Percentiles rank a stretch among this genome's conserved stretches.
phyloP scores from a whole-genome alignment of 2,888 invertebrate species.

The Thereva nobilitata region DNA sequence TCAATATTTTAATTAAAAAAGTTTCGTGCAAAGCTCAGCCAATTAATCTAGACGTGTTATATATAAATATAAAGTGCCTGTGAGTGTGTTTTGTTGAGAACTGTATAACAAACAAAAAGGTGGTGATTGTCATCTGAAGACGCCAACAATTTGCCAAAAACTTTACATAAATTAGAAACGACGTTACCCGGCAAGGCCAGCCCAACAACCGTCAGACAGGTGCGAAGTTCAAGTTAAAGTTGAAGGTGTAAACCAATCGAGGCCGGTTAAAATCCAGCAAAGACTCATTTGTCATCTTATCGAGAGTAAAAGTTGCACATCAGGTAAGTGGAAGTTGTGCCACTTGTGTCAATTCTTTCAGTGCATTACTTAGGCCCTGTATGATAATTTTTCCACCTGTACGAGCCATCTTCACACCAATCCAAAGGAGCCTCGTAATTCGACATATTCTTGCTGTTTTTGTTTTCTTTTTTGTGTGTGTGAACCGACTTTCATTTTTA shows the following conservation, averaged over 20 bases:
- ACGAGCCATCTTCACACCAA: too few species aligned
- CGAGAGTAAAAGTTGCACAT: slow-evolving; percentile 36
- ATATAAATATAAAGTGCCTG: neutral
- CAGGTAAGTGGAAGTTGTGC: slow-evolving; percentile 31
- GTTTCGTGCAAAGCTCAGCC: slow-evolving; percentile 20
- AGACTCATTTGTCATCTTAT: slow-evolving; percentile 13
- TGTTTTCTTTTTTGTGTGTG: too few species aligned
- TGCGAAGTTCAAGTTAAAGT: neutral
- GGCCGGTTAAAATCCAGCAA: neutral
- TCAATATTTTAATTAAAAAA: slow-evolving; percentile 40
- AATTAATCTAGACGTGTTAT: slow-evolving; percentile 6
- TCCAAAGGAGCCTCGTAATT: too few species aligned
- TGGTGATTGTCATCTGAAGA: too few species aligned
- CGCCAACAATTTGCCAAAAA: too few species aligned
- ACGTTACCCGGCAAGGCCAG: neutral
- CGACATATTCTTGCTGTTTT: too few species aligned
- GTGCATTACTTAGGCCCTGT: too few species aligned
- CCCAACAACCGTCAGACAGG: too few species aligned
- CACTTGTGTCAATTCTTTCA: neutral
- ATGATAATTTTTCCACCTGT: too few species aligned
- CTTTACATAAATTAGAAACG: neutral
- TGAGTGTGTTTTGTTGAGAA: neutral
- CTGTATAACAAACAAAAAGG: too few species aligned
- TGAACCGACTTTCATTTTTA: too few species aligned
- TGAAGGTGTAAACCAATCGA: neutral